Percentiles rank a stretch among this genome's conserved stretches.
Evolutionary conservation across 2,113 vertebrate genomes (phyloP).

Genomic region (Acanthochromis polyacanthus): DNA sequence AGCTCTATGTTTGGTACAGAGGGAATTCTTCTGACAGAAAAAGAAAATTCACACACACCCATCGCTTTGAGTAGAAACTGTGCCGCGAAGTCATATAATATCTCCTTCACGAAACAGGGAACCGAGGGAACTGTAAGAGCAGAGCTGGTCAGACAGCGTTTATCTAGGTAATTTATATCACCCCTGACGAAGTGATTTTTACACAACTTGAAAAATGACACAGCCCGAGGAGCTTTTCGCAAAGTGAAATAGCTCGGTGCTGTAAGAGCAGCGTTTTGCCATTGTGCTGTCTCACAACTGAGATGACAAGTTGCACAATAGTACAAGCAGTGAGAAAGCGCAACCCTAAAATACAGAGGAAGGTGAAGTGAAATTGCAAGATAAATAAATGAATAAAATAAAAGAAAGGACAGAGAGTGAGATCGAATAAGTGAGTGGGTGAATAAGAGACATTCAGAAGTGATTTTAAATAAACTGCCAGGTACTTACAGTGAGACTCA

Average conservation of each 20-base stretch:
- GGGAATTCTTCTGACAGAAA: slow-evolving; percentile 47
- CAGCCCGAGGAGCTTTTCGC: slow-evolving; percentile 60
- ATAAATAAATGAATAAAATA: not conserved
- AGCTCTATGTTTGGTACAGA: slow-evolving; percentile 28
- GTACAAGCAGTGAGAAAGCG: slow-evolving; percentile 12
- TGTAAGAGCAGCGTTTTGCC: slow-evolving; percentile 43
- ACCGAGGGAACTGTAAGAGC: slow-evolving; percentile 40
- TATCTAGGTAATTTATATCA: slow-evolving; percentile 70
- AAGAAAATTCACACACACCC: slow-evolving; percentile 11
- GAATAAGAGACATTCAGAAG: slow-evolving; percentile 1
- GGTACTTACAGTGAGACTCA: not conserved
- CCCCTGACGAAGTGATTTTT: slow-evolving; percentile 68
- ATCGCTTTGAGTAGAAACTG: slow-evolving; percentile 27
- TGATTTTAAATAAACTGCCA: not conserved
- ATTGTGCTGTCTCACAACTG: slow-evolving; percentile 17
- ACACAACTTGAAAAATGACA: slow-evolving; percentile 70
- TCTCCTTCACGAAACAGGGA: slow-evolving; percentile 43
- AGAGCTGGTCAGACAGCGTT: slow-evolving; percentile 54
- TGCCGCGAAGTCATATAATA: slow-evolving; percentile 41
- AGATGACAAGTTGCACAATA: slow-evolving; percentile 32
- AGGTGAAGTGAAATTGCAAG: slow-evolving; percentile 6
- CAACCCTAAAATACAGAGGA: not conserved
- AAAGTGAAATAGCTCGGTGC: slow-evolving; percentile 55
- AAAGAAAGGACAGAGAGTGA: not conserved
- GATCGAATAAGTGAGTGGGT: not conserved